A percentile compares a stretch with the other conserved stretches of the same genome.
Evolutionary conservation across 2,113 vertebrate species (phyloP).

Genomic region (Regulus satrapa): DNA sequence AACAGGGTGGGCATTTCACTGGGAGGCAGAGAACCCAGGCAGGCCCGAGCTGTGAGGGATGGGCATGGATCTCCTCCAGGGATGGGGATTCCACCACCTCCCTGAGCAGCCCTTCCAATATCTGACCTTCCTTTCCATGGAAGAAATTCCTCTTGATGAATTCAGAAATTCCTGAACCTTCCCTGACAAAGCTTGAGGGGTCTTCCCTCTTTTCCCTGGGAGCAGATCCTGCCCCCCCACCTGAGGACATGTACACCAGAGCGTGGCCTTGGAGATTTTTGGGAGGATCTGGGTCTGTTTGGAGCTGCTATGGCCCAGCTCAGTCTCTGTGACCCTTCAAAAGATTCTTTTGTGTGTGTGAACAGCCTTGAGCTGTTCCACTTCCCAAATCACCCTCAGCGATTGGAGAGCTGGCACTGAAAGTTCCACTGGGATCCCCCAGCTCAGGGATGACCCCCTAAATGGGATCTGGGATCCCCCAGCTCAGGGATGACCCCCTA

Average conservation of each 20-base stretch:
- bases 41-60: not conserved
- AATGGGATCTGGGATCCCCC: too few relatives aligned
- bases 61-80: not conserved
- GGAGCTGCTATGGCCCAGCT: not conserved
- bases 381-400: not conserved
- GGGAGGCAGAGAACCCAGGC: conserved; percentile 52
- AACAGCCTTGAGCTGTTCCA: not conserved
- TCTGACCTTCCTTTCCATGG: not conserved
- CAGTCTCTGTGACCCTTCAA: not conserved
- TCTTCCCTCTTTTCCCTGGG: not conserved
- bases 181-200: not conserved
- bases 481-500: accelerated
- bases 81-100: not conserved
- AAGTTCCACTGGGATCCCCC: not conserved
- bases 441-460: not conserved
- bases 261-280: accelerated
- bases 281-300: not conserved
- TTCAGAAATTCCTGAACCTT: not conserved
- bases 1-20: conserved; percentile 50
- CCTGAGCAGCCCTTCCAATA: not conserved
- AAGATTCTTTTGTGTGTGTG: not conserved
- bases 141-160: not conserved
- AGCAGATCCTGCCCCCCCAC: not conserved
- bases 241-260: not conserved
- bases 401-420: accelerated